Percentiles rank a stretch among this genome's conserved stretches.
phyloP scores from a whole-genome alignment of 2,113 vertebrate genomes.

The Python bivittatus region DNA sequence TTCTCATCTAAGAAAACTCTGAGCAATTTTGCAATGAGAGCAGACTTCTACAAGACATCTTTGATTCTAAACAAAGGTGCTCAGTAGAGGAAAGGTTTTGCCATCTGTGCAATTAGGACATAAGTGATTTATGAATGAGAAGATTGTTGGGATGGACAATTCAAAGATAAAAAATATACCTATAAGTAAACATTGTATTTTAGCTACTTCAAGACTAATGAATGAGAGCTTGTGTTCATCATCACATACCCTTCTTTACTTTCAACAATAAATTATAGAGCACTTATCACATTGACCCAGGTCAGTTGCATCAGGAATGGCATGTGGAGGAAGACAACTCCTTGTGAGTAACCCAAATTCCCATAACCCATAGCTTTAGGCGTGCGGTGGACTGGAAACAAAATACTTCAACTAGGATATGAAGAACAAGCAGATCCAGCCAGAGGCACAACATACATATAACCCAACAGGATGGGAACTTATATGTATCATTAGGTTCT shows the following conservation, averaged over 20 bases:
- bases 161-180: not conserved
- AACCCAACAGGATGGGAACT: not conserved
- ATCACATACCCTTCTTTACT: not conserved
- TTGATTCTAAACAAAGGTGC: not conserved
- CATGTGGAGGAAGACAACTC: not conserved
- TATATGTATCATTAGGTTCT: not conserved
- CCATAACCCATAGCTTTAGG: not conserved
- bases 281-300: not conserved
- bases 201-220: not conserved
- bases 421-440: not conserved
- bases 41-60: not conserved
- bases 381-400: not conserved
- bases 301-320: not conserved
- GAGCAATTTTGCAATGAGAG: not conserved
- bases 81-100: not conserved
- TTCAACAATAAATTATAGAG: not conserved
- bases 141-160: slow-evolving; percentile 1
- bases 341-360: not conserved
- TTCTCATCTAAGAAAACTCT: not conserved
- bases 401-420: not conserved
- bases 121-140: not conserved
- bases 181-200: too few species aligned
- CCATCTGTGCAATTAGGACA: too few species aligned
- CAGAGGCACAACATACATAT: too few species aligned
- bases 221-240: not conserved